Evolutionary conservation across 2,888 invertebrate species (phyloP).

Genomic region (Eupithecia centaureata): DNA sequence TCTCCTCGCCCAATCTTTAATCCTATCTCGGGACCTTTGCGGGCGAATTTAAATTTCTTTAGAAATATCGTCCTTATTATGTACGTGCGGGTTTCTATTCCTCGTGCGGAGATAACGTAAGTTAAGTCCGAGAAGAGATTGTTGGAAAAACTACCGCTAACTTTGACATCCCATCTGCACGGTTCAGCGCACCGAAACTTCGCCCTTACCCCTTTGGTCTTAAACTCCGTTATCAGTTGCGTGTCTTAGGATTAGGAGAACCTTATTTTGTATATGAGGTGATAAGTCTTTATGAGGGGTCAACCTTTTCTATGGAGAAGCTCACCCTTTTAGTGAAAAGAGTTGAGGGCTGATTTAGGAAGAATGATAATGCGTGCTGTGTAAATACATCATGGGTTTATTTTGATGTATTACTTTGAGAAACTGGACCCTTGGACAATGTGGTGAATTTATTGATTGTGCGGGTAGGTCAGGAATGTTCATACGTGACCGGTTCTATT

Average conservation of each 20-base stretch:
- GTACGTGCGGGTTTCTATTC: conserved; percentile 83
- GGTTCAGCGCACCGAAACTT: conserved; percentile 58
- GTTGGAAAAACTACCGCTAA: conserved; percentile 82
- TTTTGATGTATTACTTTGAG: conserved; percentile 76
- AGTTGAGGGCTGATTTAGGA: conserved; percentile 84
- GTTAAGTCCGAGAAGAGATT: conserved; percentile 83
- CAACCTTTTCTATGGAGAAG: conserved; percentile 83
- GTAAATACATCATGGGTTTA: conserved; percentile 84
- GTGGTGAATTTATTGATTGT: conserved; percentile 37
- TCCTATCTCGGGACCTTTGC: conserved; percentile 84
- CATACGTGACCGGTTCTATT: conserved; percentile 46
- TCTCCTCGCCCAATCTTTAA: conserved; percentile 83
- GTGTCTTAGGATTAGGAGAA: conserved; percentile 73
- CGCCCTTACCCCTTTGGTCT: conserved; percentile 56
- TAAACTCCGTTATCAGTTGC: conserved; percentile 61
- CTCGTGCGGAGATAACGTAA: conserved; percentile 83
- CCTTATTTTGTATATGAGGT: conserved; percentile 84
- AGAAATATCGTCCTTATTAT: conserved; percentile 84
- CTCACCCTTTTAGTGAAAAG: conserved; percentile 85
- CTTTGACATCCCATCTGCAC: conserved; percentile 76
- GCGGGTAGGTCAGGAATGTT: conserved; percentile 57
- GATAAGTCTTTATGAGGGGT: conserved; percentile 85
- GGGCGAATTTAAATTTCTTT: conserved; percentile 84
- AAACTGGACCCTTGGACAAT: conserved; percentile 44
- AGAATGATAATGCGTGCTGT: conserved; percentile 81